A percentile compares a stretch with the other conserved stretches of the same genome.
Conservation (phyloP, 2,113 vertebrate genomes). For the Thomomys bottae region DNA sequence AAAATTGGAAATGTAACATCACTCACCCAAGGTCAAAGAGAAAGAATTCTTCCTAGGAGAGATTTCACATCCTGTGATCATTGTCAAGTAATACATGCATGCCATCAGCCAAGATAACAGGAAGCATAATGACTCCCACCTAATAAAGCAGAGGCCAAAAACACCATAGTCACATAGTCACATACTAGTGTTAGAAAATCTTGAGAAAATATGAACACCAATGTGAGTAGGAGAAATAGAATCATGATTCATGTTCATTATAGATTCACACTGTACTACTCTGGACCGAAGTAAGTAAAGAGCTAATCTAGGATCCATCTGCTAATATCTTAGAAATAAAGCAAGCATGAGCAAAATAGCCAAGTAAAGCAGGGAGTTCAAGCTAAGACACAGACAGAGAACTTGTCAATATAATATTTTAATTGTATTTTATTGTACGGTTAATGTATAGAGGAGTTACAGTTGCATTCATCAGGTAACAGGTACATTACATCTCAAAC, state of each 20-base stretch:
- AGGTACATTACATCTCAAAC: too few relatives aligned
- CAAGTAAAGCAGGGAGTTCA: too few relatives aligned
- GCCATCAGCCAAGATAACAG: background rate
- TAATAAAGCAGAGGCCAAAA: background rate
- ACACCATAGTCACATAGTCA: background rate
- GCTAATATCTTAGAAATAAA: slow-evolving; percentile 32
- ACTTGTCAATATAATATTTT: background rate
- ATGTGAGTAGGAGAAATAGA: background rate
- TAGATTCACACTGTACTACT: background rate
- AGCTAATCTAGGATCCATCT: background rate
- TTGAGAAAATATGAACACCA: background rate
- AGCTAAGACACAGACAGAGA: background rate
- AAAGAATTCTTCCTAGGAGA: background rate
- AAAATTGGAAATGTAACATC: background rate
- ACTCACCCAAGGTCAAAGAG: background rate
- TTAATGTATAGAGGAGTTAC: too few relatives aligned
- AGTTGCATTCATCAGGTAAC: too few relatives aligned
- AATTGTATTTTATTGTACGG: too few relatives aligned
- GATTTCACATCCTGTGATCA: background rate
- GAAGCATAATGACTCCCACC: background rate
- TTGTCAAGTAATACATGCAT: background rate
- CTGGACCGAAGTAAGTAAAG: background rate
- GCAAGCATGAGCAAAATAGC: background rate
- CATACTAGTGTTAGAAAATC: background rate
- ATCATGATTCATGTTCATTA: background rate